Evolutionary conservation across 2,888 invertebrate species (phyloP), one percentile per base, ranked within the genome.

Genomic region (Cistogaster globosa): DNA sequence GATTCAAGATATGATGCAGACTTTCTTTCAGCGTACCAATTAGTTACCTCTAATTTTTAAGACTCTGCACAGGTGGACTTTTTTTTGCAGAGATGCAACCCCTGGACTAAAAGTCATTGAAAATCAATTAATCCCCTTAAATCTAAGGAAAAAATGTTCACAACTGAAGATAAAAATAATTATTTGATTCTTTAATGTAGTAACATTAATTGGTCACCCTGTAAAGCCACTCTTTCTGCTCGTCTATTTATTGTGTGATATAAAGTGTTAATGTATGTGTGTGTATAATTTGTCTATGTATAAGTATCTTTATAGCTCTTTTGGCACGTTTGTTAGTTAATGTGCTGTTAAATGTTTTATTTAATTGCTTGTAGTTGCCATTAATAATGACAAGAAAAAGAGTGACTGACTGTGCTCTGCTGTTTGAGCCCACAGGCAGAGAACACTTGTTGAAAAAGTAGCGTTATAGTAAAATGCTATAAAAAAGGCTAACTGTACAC

Each of bases 301-400:
- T 18, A 11, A 14, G 53, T 57, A 32, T 60, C 67, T 74, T 74
- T 68, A 84, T 84, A 78, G 69, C 75, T 75, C 83, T 75, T 83
- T 79, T 79, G 75, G 76, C 72, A 72, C 80, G 76, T 80, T 84
- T 71, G 67, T 22, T 20, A 72, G 71, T 84, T 84, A 84, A 84
- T 84, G 80, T 80, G 71, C 71, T 84, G 76, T 72, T 80, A 84
- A 84, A 80, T 80, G 67, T 76, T 80, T 80, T 62, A 72, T 76
- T 84, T 68, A 76, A 76, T 67, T 76, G 71, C 53, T 71, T 79
- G 84, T 26, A 79, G 84, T 71, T 67, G n/a, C 68, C 57, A 60
- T 51, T 45, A 69, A 69, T 71, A 75, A 71, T 67, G 71, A 48
- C 62, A 53, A 42, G 77, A 53, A n/a, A 18, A 38, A 11, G 6